phyloP scores from a whole-genome alignment of 2,797 vertebrate genomes.

The Hypotaenidia okinawae region DNA sequence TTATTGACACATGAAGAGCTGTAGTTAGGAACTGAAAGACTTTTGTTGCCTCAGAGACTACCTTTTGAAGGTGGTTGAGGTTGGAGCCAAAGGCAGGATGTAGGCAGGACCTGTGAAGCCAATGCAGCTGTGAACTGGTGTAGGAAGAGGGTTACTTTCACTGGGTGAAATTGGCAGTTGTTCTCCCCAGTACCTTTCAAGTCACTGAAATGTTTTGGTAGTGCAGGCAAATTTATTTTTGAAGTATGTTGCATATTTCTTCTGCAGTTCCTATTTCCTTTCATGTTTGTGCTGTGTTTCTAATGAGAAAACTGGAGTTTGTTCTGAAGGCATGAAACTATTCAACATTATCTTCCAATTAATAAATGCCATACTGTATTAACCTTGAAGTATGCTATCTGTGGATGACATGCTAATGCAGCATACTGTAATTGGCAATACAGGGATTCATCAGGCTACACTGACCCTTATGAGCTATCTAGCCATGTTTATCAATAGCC shows the following conservation, averaged over 20 bases:
- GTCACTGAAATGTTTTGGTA: background rate
- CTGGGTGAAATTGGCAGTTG: background rate
- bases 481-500: background rate
- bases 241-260: background rate
- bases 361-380: background rate
- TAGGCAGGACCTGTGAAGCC: background rate
- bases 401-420: background rate
- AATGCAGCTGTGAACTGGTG: background rate
- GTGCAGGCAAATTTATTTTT: background rate
- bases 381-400: background rate
- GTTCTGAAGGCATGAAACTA: background rate
- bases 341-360: background rate
- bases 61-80: background rate
- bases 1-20: background rate
- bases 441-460: background rate
- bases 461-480: background rate
- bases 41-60: background rate
- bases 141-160: background rate
- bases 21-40: background rate
- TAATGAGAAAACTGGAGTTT: background rate
- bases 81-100: background rate
- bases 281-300: background rate
- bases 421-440: background rate
- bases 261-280: background rate
- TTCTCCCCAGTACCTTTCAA: background rate